These are phyloP conservation scores for Liparis tanakae DNA, from an alignment of 2,797 vertebrate species.

Conservation along the genomic window DNA sequence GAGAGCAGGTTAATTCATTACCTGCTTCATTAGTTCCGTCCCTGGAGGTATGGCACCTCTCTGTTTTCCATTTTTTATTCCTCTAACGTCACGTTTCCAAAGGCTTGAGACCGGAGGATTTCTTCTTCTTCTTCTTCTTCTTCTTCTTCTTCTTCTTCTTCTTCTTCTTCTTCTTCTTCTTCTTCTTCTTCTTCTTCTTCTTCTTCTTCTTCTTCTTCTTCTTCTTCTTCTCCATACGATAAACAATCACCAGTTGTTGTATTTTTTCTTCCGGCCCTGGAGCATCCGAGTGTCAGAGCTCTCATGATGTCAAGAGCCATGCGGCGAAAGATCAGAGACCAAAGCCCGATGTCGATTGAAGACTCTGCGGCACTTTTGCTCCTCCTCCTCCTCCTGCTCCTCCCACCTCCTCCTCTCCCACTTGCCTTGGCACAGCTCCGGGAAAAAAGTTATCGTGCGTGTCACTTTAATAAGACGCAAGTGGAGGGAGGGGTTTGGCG, in stretches of 20 bases:
- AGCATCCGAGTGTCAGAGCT: neutral
- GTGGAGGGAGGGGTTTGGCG: neutral
- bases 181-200: neutral
- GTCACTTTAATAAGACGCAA: slow-evolving; percentile 45
- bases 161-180: neutral
- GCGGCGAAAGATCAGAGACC: slow-evolving; percentile 43
- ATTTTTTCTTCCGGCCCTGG: neutral
- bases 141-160: neutral
- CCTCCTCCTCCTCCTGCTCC: slow-evolving; percentile 54
- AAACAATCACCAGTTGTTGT: neutral
- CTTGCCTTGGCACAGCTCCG: too few species aligned
- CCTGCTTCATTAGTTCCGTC: slow-evolving; percentile 76
- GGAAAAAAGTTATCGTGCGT: slow-evolving; percentile 14
- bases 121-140: neutral
- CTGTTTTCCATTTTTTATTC: slow-evolving; percentile 20
- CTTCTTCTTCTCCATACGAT: neutral
- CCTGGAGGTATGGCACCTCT: slow-evolving; percentile 69
- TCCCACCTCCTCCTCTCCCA: slow-evolving; percentile 33
- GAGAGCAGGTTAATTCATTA: slow-evolving; percentile 75
- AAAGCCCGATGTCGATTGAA: slow-evolving; percentile 58
- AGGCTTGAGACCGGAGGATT: slow-evolving; percentile 38
- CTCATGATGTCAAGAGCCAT: slow-evolving; percentile 1
- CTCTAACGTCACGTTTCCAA: slow-evolving; percentile 33
- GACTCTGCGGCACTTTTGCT: slow-evolving; percentile 39
- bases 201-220: neutral